Evolutionary conservation across 1,140 invertebrate genomes (phyloP).

Genomic region (Zaprionus gabonicus): DNA sequence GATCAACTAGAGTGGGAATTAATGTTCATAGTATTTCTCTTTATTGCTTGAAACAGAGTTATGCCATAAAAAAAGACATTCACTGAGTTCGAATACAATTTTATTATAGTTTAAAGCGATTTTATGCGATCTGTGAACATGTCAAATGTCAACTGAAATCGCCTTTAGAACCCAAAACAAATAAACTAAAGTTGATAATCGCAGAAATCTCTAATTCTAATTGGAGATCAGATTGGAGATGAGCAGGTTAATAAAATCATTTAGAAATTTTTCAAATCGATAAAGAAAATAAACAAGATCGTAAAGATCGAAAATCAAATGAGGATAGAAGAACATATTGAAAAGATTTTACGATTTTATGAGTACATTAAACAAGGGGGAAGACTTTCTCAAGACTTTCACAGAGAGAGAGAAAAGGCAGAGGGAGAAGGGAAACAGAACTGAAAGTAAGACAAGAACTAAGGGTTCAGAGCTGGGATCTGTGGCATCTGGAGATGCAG

Average conservation of each 20-base stretch:
- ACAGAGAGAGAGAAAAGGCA: conserved; percentile 48
- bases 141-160: conserved; percentile 16
- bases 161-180: not conserved
- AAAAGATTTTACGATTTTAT: conserved; percentile 68
- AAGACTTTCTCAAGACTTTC: conserved; percentile 76
- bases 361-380: conserved; percentile 35
- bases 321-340: conserved; percentile 64
- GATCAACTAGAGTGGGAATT: not conserved
- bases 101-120: not conserved
- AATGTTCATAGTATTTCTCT: not conserved
- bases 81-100: not conserved
- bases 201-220: conserved; percentile 17
- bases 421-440: conserved; percentile 9
- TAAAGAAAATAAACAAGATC: conserved; percentile 64
- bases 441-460: not conserved
- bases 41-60: not conserved
- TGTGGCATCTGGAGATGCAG: not conserved
- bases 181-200: conserved; percentile 45
- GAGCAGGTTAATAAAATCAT: conserved; percentile 54
- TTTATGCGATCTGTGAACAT: conserved; percentile 9
- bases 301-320: conserved; percentile 55
- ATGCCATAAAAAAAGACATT: conserved; percentile 3
- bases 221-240: conserved; percentile 42
- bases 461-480: not conserved
- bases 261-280: conserved; percentile 43